phyloP scores from a whole-genome alignment of 2,797 vertebrate genomes.

The Xenops minutus region DNA sequence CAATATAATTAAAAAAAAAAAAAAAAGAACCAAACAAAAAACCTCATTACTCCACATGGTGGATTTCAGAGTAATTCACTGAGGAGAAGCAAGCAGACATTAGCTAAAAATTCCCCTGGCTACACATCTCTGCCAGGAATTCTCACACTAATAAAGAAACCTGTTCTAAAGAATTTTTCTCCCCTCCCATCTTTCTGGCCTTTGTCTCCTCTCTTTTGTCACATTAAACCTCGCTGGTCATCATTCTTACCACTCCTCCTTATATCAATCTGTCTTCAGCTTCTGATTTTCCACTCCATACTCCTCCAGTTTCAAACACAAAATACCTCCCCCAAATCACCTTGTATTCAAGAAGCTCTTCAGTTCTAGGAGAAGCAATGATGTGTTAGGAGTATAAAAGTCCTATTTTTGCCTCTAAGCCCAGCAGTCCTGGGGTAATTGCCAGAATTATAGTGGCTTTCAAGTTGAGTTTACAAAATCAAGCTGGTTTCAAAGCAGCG shows the following conservation, averaged over 20 bases:
- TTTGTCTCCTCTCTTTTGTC: not conserved
- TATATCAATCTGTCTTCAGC: not conserved
- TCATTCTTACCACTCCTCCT: not conserved
- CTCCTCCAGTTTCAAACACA: not conserved
- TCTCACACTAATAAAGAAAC: not conserved
- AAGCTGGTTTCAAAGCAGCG: slow-evolving; percentile 43
- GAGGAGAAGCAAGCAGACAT: not conserved
- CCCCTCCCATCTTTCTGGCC: not conserved
- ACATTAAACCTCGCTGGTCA: not conserved
- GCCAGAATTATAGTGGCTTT: slow-evolving; percentile 27
- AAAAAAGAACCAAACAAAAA: not conserved
- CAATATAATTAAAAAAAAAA: not conserved
- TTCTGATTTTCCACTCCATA: not conserved
- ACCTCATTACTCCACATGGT: not conserved
- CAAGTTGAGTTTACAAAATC: slow-evolving; percentile 50
- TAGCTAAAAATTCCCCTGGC: slow-evolving; percentile 12
- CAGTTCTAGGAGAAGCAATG: not conserved
- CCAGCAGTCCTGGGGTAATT: not conserved
- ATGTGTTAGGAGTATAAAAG: not conserved
- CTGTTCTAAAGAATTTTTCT: not conserved
- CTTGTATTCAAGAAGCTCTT: not conserved
- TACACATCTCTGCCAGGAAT: not conserved
- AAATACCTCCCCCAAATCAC: not conserved
- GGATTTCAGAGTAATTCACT: not conserved
- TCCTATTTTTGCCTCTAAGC: not conserved